Evolutionary conservation across 2,797 vertebrate genomes (phyloP), one percentile per base, ranked within the genome.

Genomic region (Poeciliopsis presidionis): DNA sequence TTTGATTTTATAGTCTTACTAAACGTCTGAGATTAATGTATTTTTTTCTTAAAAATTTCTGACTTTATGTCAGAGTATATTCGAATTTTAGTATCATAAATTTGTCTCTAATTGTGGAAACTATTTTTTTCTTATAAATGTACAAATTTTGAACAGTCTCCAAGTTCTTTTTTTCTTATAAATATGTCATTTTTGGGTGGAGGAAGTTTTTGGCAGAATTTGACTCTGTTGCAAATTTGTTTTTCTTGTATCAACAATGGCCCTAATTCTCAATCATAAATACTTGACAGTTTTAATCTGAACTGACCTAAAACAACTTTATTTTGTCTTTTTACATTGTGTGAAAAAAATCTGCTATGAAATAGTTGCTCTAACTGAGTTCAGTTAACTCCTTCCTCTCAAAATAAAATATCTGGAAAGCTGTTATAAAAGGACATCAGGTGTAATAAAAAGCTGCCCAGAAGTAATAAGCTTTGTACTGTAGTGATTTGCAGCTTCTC

Each of bases 321-420:
- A 2, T 6, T 65, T 16, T 20, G 30, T 63, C 16, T 20, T 63
- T 41, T 22, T 63, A 12, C 59, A 63, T 33, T 20, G 61, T 20
- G 7, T 63, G 14, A 63, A 63, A 63, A 9, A 36, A 8, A 63
- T 36, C 61, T 36, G 57, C 2, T 18, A 1, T 33, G 2, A 61
- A 53, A 25, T 25, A 53, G 49, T 25, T 9, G 5, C 28, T 30
- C 13, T 30, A 63, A 61, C 30, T 12, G 43, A 45, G 43, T 45
- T 12, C 43, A 45, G 43, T 45, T 45, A 51, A 22, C 49, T 22
- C 7, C 20, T 51, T 67, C 46, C 28, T 46, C 16, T 82, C 49
- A 53, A 78, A 41, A 71, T 36, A 74, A 36, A 77, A 36, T 16
- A 79, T 76, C 51, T 73, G 7, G 30, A 55, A 33, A 59, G 61